Base-by-base conservation (phyloP, 2,888 invertebrate genomes). In the Magallana nippona region DNA sequence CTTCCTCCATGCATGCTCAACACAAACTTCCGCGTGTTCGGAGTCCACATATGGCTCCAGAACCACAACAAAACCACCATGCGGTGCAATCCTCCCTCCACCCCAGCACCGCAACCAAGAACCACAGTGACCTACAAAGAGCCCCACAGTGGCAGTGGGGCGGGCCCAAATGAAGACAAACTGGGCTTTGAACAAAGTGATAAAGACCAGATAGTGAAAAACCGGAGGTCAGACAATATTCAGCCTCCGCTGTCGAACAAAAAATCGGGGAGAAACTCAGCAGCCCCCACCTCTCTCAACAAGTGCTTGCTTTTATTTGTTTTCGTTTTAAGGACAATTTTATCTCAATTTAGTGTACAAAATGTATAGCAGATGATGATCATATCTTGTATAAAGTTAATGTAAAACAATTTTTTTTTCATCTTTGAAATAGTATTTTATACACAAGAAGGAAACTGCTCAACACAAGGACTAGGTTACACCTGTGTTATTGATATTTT, bases 1-100 rank as follows among this genome's bases (percentile, higher is more conserved):
- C 84, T 92, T 82, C 92, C 92, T 77, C 56, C 89, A 2, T 92
- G 92, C 82, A 92, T 92, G 92, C 88, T 89, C 82, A 87, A 91
- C 84, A 86, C 88, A 10, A 84, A 91, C 2, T 92, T 92, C 86
- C 87, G 88, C 57, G 89, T 92, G 56, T 92, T 91, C 84, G 92
- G 92, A 60, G 87, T 91, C 57, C 91, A 91, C 60, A 88, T 92
- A 77, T 92, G 91, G 89, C 89, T 92, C n/a, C 89, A 90, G 82
- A 87, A 89, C 57, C 90, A 88, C 19, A 84, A 90, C 63, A 63
- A 60, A 55, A 55, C 44, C 55, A 82, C 55, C 63, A 82, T 82
- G 82, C 17, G 55, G 71, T 44, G 57, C 22, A 56, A 15, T 2
- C 22, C 63, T 19, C 19, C 63, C 13, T 19, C 63, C 63, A 63